phyloP scores from a whole-genome alignment of 2,113 vertebrate species.

The Sula dactylatra region DNA sequence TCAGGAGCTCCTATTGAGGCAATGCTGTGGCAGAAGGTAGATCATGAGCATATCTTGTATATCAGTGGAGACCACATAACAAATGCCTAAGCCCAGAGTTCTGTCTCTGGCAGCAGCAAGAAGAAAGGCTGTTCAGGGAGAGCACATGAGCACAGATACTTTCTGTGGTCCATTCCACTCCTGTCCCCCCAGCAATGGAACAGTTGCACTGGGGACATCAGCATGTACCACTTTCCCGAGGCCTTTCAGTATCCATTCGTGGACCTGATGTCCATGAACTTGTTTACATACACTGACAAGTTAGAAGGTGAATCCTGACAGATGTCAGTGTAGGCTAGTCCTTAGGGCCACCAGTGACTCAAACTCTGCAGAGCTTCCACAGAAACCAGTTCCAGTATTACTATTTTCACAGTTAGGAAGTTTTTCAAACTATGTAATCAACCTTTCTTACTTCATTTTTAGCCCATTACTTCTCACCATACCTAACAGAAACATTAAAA shows the following conservation, averaged over 20 bases:
- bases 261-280: neutral
- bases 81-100: neutral
- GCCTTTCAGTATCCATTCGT: neutral
- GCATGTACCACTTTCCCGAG: neutral
- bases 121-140: neutral
- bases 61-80: neutral
- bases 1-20: neutral
- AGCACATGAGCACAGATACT: neutral
- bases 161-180: neutral
- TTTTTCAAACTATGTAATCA: neutral
- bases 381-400: neutral
- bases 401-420: neutral
- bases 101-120: neutral
- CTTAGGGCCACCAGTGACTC: neutral
- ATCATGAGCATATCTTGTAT: neutral
- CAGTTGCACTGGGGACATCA: neutral
- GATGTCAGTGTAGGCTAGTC: neutral
- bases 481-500: neutral
- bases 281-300: neutral
- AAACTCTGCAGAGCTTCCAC: neutral
- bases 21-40: neutral
- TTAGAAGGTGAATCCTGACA: neutral
- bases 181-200: neutral
- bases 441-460: neutral
- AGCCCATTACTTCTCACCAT: neutral